Evolutionary conservation across 2,888 invertebrate species (phyloP).

Genomic region (Phengaris alcon): DNA sequence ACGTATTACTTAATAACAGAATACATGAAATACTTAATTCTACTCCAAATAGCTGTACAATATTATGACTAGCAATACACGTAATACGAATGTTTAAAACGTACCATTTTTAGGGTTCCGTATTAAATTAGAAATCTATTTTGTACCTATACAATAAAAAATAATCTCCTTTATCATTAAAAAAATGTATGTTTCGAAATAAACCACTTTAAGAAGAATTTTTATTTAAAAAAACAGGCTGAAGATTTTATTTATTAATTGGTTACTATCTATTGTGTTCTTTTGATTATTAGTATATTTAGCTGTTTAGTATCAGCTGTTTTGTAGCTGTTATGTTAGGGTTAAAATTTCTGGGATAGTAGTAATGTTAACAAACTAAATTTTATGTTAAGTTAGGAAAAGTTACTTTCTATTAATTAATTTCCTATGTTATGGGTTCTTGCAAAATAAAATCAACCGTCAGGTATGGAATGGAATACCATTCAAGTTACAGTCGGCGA

Average conservation of each 20-base stretch:
- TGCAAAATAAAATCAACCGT: not conserved
- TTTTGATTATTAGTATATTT: conserved; percentile 4
- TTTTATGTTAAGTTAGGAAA: not conserved
- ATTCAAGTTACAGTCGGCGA: not conserved
- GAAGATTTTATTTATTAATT: not conserved
- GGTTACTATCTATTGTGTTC: not conserved
- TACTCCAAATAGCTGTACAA: conserved; percentile 71
- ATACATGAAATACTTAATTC: conserved; percentile 49
- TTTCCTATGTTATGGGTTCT: not conserved
- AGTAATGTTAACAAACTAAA: not conserved
- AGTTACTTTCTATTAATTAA: not conserved
- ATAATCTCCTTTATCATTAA: not conserved
- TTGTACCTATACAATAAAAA: conserved; percentile 56
- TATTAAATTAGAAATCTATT: conserved; percentile 61
- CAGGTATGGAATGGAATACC: not conserved
- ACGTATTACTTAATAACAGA: conserved; percentile 62
- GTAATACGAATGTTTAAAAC: conserved; percentile 57
- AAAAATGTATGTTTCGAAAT: not conserved
- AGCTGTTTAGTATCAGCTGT: not conserved
- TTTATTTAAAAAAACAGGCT: not conserved
- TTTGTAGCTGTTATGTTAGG: not conserved
- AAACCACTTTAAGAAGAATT: not conserved
- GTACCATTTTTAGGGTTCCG: conserved; percentile 41
- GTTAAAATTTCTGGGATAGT: not conserved
- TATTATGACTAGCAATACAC: conserved; percentile 68